Evolutionary conservation across 2,113 vertebrate genomes (phyloP), one percentile per base, ranked within the genome.

Genomic region (Engystomops pustulosus): DNA sequence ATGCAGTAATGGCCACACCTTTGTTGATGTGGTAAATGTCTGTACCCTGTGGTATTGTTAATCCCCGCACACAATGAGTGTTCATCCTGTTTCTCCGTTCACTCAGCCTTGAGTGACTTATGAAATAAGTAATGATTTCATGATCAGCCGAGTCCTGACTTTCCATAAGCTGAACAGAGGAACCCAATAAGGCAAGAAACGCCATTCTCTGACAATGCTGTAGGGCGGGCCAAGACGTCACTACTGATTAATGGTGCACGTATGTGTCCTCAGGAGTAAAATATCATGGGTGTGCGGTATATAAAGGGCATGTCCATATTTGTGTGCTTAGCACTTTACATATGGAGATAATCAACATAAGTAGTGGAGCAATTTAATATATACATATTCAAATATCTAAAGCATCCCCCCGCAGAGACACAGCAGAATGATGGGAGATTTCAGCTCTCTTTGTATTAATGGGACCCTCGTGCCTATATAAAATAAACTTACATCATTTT

Each of bases 11-110:
- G 70, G 38, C 75, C 70, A 47, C 81, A 20, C 79, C 69, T 74
- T 47, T 83, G 23, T 74, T 62, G 17, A 41, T 75, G 70, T 53
- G 25, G 25, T 62, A 34, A 62, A 75, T 83, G 70, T 83, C 17
- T 45, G 45, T 62, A 60, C 70, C 69, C 69, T 75, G 81, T 23
- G 81, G 81, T 65, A 74, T 83, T 72, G 68, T 82, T 74, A 75
- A 75, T 83, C 69, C 27, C 75, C 55, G 27, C 11, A 36, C n/a
- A 53, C 45, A 55, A 23, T 49, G 20, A 69, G 47, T 53, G 27
- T 36, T 81, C 27, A 53, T 81, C 65, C 62, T 70, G 44, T 51
- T 34, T 11, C 30, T 68, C 25, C 12, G 49, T 34, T 76, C 47
- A 5, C 32, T 36, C 75, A 44, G 25, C 53, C 75, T 60, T 58